These are phyloP conservation scores for Trichogramma pretiosum DNA, from an alignment of 1,140 invertebrate species.

Conservation along the genomic window DNA sequence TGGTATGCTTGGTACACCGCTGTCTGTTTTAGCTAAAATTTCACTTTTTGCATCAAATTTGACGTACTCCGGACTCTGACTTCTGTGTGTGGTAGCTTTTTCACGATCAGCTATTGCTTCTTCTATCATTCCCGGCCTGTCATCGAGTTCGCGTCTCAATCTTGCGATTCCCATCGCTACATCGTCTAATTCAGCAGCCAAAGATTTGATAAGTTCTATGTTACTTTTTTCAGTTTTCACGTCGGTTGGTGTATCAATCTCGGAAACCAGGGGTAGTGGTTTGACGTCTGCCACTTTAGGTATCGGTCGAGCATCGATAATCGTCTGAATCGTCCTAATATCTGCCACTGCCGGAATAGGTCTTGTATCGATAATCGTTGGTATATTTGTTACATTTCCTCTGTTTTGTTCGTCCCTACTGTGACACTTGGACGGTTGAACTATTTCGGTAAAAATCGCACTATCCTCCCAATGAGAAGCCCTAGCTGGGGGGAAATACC, in stretches of 20 bases:
- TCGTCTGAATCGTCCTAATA: no score
- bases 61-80: no score
- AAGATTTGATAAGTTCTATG: not conserved
- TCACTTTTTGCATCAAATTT: no score
- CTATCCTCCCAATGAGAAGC: constrained; percentile 5
- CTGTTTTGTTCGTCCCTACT: not conserved
- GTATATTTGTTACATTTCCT: not conserved
- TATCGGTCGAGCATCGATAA: not conserved
- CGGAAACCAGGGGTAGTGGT: not conserved
- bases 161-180: constrained; percentile 12
- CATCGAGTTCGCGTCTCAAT: constrained; percentile 9
- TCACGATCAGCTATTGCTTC: not conserved
- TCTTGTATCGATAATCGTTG: not conserved
- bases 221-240: not conserved
- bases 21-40: no score
- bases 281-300: not conserved
- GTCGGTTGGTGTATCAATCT: not conserved
- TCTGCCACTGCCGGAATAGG: not conserved
- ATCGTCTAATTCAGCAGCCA: constrained; percentile 9
- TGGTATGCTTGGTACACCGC: no score
- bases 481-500: constrained; percentile 28
- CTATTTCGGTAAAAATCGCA: constrained; percentile 4
- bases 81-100: no score
- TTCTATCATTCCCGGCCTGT: not conserved
- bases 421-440: not conserved